Evolutionary conservation across 1,140 invertebrate genomes (phyloP).

Genomic region (Eulimnadia texana): DNA sequence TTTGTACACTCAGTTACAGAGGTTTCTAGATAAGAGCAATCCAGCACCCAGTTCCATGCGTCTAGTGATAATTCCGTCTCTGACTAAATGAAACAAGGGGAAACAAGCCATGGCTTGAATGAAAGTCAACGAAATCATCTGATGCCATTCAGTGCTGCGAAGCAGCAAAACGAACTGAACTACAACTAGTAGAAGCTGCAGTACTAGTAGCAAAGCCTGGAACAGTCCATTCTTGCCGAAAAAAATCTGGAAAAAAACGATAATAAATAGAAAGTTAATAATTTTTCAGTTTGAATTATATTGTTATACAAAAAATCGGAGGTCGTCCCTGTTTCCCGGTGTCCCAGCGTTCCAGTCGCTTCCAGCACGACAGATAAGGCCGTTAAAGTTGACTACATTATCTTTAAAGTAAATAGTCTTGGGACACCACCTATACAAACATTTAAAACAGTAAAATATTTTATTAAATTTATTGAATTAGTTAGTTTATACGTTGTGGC

Average conservation of each 20-base stretch:
- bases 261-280: neutral
- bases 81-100: slow-evolving; percentile 70
- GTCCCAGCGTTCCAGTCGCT: neutral
- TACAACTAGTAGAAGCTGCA: slow-evolving; percentile 47
- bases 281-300: neutral
- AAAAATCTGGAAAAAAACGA: neutral
- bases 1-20: no score
- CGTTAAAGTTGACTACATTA: neutral
- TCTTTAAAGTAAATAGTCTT: neutral
- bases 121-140: slow-evolving; percentile 67
- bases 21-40: no score
- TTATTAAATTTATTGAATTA: neutral
- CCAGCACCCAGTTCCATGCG: neutral
- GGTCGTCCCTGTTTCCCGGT: neutral
- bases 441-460: neutral
- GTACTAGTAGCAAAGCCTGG: neutral
- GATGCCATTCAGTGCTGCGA: slow-evolving; percentile 73
- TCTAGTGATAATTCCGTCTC: slow-evolving; percentile 57
- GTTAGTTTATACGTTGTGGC: neutral
- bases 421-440: neutral
- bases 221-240: neutral
- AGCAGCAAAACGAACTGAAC: slow-evolving; percentile 63
- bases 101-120: slow-evolving; percentile 81
- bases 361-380: neutral
- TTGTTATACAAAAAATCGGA: neutral